Evolutionary conservation across 2,113 vertebrate genomes (phyloP), one percentile per base, ranked within the genome.

Genomic region (Notarius lentiginosus): DNA sequence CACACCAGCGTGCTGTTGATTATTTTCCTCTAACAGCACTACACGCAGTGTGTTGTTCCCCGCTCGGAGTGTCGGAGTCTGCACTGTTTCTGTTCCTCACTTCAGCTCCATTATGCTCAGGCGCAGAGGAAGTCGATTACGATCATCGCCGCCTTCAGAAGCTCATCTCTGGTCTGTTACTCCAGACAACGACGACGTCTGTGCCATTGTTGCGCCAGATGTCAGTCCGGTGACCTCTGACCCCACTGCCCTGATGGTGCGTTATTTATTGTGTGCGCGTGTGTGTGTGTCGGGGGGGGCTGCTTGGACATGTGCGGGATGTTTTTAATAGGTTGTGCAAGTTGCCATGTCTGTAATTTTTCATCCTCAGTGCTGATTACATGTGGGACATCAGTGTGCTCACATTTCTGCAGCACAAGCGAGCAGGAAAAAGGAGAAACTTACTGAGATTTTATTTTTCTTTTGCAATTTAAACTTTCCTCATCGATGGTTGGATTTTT

Each of bases 151-250:
- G 55, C 73, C 55, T n/a, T 73, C 53, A 27, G 70, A 15, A 88
- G 80, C 84, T 70, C 63, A 5, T 68, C 1, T 79, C 20, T 82
- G 77, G 17, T 47, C 27, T 66, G 79, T 85, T 82, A 47, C 85
- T 58, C 60, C 75, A 53, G 66, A 85, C 79, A 82, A 63, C 20
- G 15, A 27, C 24, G 2, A 7, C 10, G 70, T 87, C 86, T 55
- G 12, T 79, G 79, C 73, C 89, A 77, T 89, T 83, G 89, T 87
- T 83, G 55, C 58, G 49, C 72, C 86, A 87, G 83, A 87, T 87
- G 89, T 89, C 84, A 79, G 84, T 87, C 84, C 73, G 0, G 63
- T 79, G 72, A 83, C 83, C 83, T 88, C 27, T 88, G 89, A 87
- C 79, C 89, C 80, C 17, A n/a, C 58, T 27, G 70, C 56, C 77